Percentiles rank a stretch among this genome's conserved stretches.
Evolutionary conservation across 2,797 vertebrate species (phyloP).

Genomic region (Rhyacichthys aspro): DNA sequence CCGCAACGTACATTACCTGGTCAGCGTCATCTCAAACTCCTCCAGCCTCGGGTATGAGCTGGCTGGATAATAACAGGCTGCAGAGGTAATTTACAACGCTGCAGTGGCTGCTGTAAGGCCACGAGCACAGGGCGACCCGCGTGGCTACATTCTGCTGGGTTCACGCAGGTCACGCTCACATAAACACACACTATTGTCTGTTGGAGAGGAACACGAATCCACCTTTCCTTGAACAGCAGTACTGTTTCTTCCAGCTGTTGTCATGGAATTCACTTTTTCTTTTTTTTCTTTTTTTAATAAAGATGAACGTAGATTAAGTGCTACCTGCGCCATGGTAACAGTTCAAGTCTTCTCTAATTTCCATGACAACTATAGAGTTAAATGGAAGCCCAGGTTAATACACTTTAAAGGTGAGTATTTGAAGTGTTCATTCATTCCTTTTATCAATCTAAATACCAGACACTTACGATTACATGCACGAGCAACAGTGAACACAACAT

Average conservation of each 20-base stretch:
- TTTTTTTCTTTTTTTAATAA: slow-evolving; percentile 19
- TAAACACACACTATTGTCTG: background rate
- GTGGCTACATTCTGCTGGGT: slow-evolving; percentile 13
- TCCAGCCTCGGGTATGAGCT: slow-evolving; percentile 33
- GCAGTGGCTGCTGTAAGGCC: slow-evolving; percentile 3
- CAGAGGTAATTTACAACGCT: slow-evolving; percentile 4
- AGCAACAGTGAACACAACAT: too few relatives aligned
- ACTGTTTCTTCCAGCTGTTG: slow-evolving; percentile 27
- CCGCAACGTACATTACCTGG: slow-evolving; percentile 25
- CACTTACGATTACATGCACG: slow-evolving; percentile 17
- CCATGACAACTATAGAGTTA: slow-evolving; percentile 31
- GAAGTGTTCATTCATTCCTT: slow-evolving; percentile 1
- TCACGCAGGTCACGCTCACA: slow-evolving; percentile 1
- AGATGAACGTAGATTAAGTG: slow-evolving; percentile 15
- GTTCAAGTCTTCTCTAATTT: slow-evolving; percentile 17
- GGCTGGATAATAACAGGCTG: slow-evolving; percentile 39
- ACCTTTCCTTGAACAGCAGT: slow-evolving; percentile 12
- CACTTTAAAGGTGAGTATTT: background rate
- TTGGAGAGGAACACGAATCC: slow-evolving; percentile 7
- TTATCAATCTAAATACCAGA: slow-evolving; percentile 6
- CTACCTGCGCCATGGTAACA: slow-evolving; percentile 22
- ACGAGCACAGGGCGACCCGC: background rate
- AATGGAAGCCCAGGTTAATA: background rate
- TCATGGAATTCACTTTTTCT: too few relatives aligned
- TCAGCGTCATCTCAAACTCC: slow-evolving; percentile 27